Evolutionary conservation across 2,797 vertebrate species (phyloP).

Genomic region (Melanotaenia nigrans): DNA sequence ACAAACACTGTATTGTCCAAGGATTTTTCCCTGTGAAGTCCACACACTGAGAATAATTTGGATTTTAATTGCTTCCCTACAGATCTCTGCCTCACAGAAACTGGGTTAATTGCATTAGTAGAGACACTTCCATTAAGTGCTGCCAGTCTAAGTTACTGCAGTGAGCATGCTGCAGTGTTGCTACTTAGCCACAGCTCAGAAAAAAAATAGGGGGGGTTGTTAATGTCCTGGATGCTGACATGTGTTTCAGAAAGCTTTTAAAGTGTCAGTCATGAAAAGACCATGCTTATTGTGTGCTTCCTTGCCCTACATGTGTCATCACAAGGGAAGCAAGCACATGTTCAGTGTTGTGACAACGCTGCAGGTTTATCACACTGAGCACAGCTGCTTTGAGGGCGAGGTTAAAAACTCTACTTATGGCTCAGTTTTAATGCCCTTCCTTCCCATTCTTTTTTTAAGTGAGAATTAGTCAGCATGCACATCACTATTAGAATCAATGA

Average conservation of each 20-base stretch:
- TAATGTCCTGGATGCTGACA: slow-evolving; percentile 19
- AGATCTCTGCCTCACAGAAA: slow-evolving; percentile 74
- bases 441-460: neutral
- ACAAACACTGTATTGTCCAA: slow-evolving; percentile 47
- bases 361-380: slow-evolving; percentile 18
- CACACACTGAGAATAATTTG: slow-evolving; percentile 58
- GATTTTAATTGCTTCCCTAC: slow-evolving; percentile 81
- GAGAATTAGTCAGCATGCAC: neutral
- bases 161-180: slow-evolving; percentile 6
- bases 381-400: slow-evolving; percentile 22
- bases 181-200: neutral
- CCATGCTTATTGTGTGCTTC: slow-evolving; percentile 26
- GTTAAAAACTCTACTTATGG: neutral
- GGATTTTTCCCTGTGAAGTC: slow-evolving; percentile 57
- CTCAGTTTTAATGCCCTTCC: neutral
- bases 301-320: slow-evolving; percentile 24
- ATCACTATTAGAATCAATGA: neutral
- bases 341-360: slow-evolving; percentile 9
- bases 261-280: slow-evolving; percentile 37
- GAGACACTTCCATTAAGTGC: slow-evolving; percentile 56
- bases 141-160: slow-evolving; percentile 58
- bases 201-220: neutral
- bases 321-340: neutral
- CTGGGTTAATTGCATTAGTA: slow-evolving; percentile 78
- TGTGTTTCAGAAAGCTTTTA: slow-evolving; percentile 43